Evolutionary conservation across 1,140 invertebrate species (phyloP), one percentile per base, ranked within the genome.

Genomic region (Brevipalpus yothersi): DNA sequence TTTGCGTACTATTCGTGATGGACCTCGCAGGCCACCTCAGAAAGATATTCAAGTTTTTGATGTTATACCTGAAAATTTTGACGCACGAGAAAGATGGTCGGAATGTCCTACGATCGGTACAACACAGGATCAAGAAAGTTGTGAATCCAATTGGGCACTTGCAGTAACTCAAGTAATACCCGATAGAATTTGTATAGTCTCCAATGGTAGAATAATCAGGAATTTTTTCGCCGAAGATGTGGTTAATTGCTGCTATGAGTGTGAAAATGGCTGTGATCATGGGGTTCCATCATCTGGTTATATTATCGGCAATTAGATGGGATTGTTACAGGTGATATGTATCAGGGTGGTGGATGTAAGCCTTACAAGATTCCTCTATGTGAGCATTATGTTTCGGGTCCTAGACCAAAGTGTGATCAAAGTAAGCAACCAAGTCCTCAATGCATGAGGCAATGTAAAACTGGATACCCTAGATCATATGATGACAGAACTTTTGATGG

Each of bases 341-440:
- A 80, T 68, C 79, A 79, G 53, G 80, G 1, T 72, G 79, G 42
- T 39, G 71, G 66, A 73, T 94, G 89, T 70, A 75, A 78, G 63
- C 87, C 88, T 2, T 93, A 94, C 66, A 75, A 78, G 65, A 82
- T 93, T 61, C 70, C 76, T 23, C 82, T 84, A 0, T 94, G 90
- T 70, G 87, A 92, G 68, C 90, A 94, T 71, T 87, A 92, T 68
- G 79, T 82, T 0, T 81, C 80, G 62, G 89, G 88, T n/a, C 75
- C 78, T 10, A 71, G 83, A 63, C n/a, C n/a, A n/a, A n/a, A n/a
- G n/a, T n/a, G n/a, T n/a, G n/a, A n/a, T n/a, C n/a, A n/a, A n/a
- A n/a, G n/a, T n/a, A n/a, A n/a, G n/a, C n/a, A n/a, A n/a, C n/a
- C n/a, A n/a, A 94, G 89, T 0, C 89, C 90, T 0, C 78, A 78